A percentile compares a stretch with the other conserved stretches of the same genome.
These are phyloP conservation scores for Mactromeris polynyma DNA, from an alignment of 2,888 invertebrate genomes.

Conservation along the genomic window DNA sequence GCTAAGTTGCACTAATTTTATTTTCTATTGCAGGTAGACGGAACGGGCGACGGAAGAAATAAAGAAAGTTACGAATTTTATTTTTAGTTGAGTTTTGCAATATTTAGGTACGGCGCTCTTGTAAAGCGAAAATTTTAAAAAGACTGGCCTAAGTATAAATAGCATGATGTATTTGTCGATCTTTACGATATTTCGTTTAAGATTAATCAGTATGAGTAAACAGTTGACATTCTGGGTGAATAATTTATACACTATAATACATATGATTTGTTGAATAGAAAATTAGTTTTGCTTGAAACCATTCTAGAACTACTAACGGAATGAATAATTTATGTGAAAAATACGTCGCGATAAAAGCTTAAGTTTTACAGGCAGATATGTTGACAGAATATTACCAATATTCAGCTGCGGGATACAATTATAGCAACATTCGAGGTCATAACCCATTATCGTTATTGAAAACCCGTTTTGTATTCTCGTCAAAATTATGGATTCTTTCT, in stretches of 20 bases:
- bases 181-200: not conserved
- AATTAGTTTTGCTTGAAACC: conserved; percentile 2
- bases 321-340: not conserved
- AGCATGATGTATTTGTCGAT: not conserved
- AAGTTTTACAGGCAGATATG: not conserved
- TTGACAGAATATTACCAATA: not conserved
- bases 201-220: not conserved
- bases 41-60: too few relatives aligned
- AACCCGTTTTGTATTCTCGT: not conserved
- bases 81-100: too few relatives aligned
- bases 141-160: not conserved
- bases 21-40: too few relatives aligned
- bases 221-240: not conserved
- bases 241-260: not conserved
- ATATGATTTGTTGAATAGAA: not conserved
- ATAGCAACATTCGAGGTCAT: not conserved
- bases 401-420: not conserved
- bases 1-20: too few relatives aligned
- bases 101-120: too few relatives aligned
- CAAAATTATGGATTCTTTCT: too few relatives aligned
- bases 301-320: not conserved
- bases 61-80: too few relatives aligned
- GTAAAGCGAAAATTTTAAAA: too few relatives aligned
- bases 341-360: conserved; percentile 7
- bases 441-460: not conserved